phyloP scores from a whole-genome alignment of 1,140 invertebrate species.

The Drusus annulatus region DNA sequence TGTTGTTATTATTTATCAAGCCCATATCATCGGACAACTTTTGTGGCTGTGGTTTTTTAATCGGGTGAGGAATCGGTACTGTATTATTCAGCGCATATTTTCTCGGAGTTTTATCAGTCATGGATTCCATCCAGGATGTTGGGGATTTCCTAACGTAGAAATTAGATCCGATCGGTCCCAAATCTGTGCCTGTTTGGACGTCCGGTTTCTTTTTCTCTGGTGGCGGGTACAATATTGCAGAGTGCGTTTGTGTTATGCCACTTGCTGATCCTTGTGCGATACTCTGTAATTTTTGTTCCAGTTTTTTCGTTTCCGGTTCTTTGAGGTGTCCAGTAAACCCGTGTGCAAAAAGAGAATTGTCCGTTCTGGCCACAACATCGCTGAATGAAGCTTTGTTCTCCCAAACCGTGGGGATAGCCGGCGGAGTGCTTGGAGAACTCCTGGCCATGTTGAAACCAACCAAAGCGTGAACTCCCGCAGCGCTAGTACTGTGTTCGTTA shows the following conservation, averaged over 20 bases:
- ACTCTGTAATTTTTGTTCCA: constrained; percentile 32
- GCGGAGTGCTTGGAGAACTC: constrained; percentile 54
- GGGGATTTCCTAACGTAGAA: constrained; percentile 50
- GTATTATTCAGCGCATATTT: constrained; percentile 20
- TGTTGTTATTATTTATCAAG: constrained; percentile 49
- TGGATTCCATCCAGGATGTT: constrained; percentile 45
- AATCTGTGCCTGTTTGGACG: constrained; percentile 30
- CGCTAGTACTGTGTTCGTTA: not conserved
- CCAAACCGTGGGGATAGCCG: constrained; percentile 55
- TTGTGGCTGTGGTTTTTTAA: constrained; percentile 47
- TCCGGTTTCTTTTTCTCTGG: constrained; percentile 48
- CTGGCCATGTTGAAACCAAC: constrained; percentile 42
- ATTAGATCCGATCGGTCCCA: constrained; percentile 57
- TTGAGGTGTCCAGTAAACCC: constrained; percentile 48
- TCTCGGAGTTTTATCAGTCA: constrained; percentile 37
- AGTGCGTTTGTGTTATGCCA: not conserved
- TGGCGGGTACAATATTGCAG: not conserved
- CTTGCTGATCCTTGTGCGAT: constrained; percentile 4
- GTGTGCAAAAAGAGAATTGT: constrained; percentile 48
- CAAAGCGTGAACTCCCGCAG: constrained; percentile 2
- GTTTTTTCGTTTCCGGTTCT: constrained; percentile 46
- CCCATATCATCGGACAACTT: constrained; percentile 47
- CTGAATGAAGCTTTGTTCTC: constrained; percentile 59
- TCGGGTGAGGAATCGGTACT: constrained; percentile 22
- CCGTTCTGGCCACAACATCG: constrained; percentile 55